Evolutionary conservation across 2,888 invertebrate species (phyloP), one percentile per base, ranked within the genome.

Genomic region (Acholoe squamosa): DNA sequence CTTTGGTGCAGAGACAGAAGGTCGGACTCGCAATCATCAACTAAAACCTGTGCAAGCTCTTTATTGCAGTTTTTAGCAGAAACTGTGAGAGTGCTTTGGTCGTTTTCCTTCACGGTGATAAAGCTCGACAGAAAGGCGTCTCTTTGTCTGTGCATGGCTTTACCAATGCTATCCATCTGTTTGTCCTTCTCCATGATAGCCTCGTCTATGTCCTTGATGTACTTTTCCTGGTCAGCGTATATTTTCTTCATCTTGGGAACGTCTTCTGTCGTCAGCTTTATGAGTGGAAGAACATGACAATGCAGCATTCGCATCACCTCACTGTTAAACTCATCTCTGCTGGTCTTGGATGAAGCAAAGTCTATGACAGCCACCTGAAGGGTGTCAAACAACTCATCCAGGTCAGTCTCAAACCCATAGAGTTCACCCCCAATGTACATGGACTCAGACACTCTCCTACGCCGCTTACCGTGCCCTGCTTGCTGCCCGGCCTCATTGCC

Each of bases 241-340:
- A 80, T 93, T 22, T 91, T 90, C 51, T 92, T 61, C 33, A 94
- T 91, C 14, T 90, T 89, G 0, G 92, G 88, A 0, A 92, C 76
- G 89, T 95, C 94, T n/a, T 92, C 92, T 10, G 88, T 80, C 5
- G 91, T 91, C 28, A 95, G 93, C 10, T 91, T 92, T 19, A 95
- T 92, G 28, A 92, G 91, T 3, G 95, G 95, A 3, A 95, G 92
- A 28, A 95, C 93, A 86, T 93, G 94, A 25, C 94, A 93, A 91
- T 95, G 95, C 3, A 95, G 91, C 86, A 95, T 92, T n/a, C 93
- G 92, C 31, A 93, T 88, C 0, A 93, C 90, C 80, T 89, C 90
- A 7, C 90, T 56, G 76, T 91, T 89, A 56, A 93, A 92, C 12
- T 92, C 51, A 0, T 80, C 77, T 34, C 80, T 33, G 1, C 89